A percentile compares a stretch with the other conserved stretches of the same genome.
Evolutionary conservation across 2,113 vertebrate genomes (phyloP).

Genomic region (Rallus limicola): DNA sequence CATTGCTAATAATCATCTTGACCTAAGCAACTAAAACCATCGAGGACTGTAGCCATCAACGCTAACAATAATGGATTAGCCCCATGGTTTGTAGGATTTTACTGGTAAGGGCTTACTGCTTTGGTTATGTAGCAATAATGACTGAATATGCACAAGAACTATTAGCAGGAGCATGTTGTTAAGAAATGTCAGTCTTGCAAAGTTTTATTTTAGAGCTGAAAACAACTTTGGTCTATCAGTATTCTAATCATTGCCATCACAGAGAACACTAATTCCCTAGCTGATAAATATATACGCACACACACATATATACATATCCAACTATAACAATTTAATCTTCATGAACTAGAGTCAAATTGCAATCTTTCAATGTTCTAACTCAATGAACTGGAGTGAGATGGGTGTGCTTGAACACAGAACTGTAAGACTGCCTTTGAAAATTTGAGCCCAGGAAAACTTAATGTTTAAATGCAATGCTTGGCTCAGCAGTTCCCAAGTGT

Average conservation of each 20-base stretch:
- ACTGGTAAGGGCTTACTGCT: not conserved
- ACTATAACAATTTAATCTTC: not conserved
- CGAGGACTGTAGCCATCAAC: not conserved
- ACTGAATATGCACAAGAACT: not conserved
- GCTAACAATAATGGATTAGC: not conserved
- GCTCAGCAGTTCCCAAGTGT: not conserved
- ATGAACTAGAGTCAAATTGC: not conserved
- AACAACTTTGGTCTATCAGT: not conserved
- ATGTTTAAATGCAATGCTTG: not conserved
- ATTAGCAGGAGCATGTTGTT: not conserved
- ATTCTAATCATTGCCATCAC: not conserved
- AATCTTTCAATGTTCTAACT: not conserved
- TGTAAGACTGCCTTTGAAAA: not conserved
- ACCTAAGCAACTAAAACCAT: not conserved
- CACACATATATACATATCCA: not conserved
- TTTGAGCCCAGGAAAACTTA: not conserved
- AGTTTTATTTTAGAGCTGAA: not conserved
- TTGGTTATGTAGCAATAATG: not conserved
- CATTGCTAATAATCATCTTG: not conserved
- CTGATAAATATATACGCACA: not conserved
- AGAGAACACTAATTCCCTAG: not conserved
- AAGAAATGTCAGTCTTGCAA: not conserved
- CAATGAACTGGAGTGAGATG: not conserved
- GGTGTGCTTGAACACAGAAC: not conserved
- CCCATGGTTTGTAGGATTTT: not conserved